Percentiles rank a stretch among this genome's conserved stretches.
These are phyloP conservation scores for Paraescarpia echinospica DNA, from an alignment of 1,140 invertebrate species.

Conservation along the genomic window DNA sequence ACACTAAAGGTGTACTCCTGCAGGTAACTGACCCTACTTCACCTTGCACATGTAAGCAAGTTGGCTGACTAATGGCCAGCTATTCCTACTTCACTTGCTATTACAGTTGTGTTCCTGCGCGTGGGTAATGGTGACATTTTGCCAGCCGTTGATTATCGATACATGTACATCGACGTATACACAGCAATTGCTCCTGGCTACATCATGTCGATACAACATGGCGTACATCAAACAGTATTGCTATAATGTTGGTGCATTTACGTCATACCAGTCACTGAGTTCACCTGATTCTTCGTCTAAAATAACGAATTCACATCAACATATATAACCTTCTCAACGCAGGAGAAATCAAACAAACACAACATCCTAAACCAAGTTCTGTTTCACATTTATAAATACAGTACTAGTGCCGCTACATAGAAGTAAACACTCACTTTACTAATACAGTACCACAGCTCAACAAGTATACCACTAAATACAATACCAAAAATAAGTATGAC, in stretches of 20 bases:
- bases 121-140: background rate
- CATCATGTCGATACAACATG: too few species aligned
- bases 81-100: background rate
- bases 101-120: background rate
- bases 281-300: background rate
- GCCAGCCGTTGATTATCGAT: background rate
- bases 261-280: background rate
- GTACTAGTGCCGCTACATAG: background rate
- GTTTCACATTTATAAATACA: background rate
- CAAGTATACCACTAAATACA: background rate
- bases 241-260: background rate
- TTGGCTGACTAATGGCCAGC: background rate
- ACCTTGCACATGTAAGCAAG: background rate
- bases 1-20: background rate
- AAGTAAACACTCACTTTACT: background rate
- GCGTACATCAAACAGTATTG: too few species aligned
- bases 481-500: background rate
- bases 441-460: background rate
- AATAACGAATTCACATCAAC: background rate
- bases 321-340: background rate
- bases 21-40: background rate
- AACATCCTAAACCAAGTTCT: background rate
- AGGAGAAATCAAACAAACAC: background rate
- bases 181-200: background rate
- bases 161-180: background rate